Base-by-base conservation (phyloP, 1,140 invertebrate species). In the Leptopilina clavipes region DNA sequence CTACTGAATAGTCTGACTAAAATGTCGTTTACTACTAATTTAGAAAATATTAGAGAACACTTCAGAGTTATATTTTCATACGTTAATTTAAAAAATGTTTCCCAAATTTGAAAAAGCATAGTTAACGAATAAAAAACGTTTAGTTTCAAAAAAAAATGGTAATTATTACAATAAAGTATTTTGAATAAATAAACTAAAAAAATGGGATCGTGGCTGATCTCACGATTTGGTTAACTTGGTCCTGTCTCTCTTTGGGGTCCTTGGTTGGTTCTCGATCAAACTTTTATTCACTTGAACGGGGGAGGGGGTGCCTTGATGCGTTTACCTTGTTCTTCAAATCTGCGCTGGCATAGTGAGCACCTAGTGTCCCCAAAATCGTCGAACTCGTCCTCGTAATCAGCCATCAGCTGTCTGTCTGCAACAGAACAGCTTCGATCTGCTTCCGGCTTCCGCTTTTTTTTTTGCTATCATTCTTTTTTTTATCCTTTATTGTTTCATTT, bases 291-390 rank as follows among this genome's bases (percentile, higher is more conserved):
- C 71, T 54, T 54, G 73, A 76, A 45, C 44, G 25, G 52, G 44
- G 52, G 71, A 76, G 31, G 54, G 52, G 44, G 52, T 72, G 31
- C 76, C 72, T 52, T 73, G 76, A 76, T 52, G 76, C 75, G 74
- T 89, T 91, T 94, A 94, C 93, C 93, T 94, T 94, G 93, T 91
- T 93, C 92, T 89, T 94, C 93, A 93, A 94, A 94, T 86, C 93
- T 93, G 91, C 93, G 93, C 91, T 94, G 93, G 92, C 93, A 94
- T 91, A 94, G 92, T 91, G 92, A 93, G 89, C 92, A 93, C 91
- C 92, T 94, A 81, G 86, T 89, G 82, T 87, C 89, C 76, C 89
- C 89, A 70, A 86, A 90, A 82, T 89, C 92, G 89, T 93, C 93
- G 87, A 92, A 92, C 84, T 90, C 90, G 84, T 88, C 90, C 92